These are phyloP conservation scores for Bombus sylvicola DNA, from an alignment of 1,140 invertebrate genomes.

Conservation along the genomic window DNA sequence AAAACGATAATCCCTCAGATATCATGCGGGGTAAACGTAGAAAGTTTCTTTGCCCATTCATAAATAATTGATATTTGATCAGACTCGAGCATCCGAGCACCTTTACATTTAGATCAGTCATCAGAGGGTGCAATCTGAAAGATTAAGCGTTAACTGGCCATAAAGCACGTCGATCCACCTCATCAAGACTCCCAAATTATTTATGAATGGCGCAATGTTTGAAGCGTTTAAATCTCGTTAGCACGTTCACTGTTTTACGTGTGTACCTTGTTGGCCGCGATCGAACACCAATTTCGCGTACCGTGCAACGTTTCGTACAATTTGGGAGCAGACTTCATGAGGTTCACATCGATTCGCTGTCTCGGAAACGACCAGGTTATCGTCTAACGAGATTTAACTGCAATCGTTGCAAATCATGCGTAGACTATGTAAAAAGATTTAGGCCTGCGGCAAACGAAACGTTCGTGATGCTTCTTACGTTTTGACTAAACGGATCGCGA, in stretches of 20 bases:
- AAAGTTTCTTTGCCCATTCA: conserved; percentile 65
- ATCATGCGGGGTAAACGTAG: conserved; percentile 35
- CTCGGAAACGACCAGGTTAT: conserved; percentile 58
- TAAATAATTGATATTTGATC: conserved; percentile 65
- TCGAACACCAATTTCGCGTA: conserved; percentile 29
- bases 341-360: conserved; percentile 74
- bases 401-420: conserved; percentile 63
- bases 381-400: conserved; percentile 83
- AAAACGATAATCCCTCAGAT: conserved; percentile 70
- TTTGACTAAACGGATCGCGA: neutral
- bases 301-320: conserved; percentile 58
- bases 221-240: conserved; percentile 83
- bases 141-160: neutral
- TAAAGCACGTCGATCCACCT: conserved; percentile 67
- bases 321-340: conserved; percentile 82
- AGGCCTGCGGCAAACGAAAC: conserved; percentile 45
- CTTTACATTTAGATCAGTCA: neutral
- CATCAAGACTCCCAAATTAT: conserved; percentile 83
- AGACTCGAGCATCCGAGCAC: neutral
- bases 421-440: conserved; percentile 26
- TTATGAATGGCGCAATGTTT: conserved; percentile 76
- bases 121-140: neutral
- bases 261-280: neutral
- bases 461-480: neutral
- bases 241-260: conserved; percentile 44